phyloP scores from a whole-genome alignment of 2,888 invertebrate genomes.

The Apamea epomidion region DNA sequence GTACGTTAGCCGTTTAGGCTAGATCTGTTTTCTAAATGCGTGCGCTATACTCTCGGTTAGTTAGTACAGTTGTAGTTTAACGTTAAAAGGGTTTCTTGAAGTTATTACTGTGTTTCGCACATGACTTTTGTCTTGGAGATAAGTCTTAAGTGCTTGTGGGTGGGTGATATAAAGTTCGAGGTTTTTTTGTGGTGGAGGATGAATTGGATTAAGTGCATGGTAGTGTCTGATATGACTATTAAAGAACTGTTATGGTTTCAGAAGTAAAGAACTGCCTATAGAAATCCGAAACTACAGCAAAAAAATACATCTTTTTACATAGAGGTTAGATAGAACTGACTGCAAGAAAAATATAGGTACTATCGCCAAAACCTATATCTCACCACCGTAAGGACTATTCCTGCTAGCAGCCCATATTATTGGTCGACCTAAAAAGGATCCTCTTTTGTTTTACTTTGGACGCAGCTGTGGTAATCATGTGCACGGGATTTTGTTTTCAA shows the following conservation, averaged over 20 bases:
- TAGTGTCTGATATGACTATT: neutral
- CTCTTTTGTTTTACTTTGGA: too few relatives aligned
- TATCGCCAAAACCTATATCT: too few relatives aligned
- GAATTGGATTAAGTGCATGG: constrained; percentile 4
- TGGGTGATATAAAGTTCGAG: neutral
- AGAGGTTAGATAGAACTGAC: neutral
- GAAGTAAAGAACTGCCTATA: neutral
- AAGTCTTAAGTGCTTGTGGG: constrained; percentile 45
- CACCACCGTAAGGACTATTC: too few relatives aligned
- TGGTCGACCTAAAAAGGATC: too few relatives aligned
- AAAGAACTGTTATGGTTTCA: neutral
- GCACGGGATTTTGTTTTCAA: too few relatives aligned
- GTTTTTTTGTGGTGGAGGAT: neutral
- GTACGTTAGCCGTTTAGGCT: constrained; percentile 45
- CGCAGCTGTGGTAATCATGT: too few relatives aligned
- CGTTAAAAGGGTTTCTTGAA: constrained; percentile 53
- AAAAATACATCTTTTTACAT: too few relatives aligned
- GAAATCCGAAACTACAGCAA: neutral
- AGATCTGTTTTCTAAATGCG: constrained; percentile 51
- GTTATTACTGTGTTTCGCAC: constrained; percentile 39
- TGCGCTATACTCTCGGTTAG: constrained; percentile 43
- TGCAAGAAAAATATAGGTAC: neutral
- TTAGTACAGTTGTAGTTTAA: constrained; percentile 33
- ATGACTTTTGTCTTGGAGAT: constrained; percentile 59
- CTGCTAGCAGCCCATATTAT: too few relatives aligned